Evolutionary conservation across 2,113 vertebrate genomes (phyloP).

Genomic region (Rhea pennata): DNA sequence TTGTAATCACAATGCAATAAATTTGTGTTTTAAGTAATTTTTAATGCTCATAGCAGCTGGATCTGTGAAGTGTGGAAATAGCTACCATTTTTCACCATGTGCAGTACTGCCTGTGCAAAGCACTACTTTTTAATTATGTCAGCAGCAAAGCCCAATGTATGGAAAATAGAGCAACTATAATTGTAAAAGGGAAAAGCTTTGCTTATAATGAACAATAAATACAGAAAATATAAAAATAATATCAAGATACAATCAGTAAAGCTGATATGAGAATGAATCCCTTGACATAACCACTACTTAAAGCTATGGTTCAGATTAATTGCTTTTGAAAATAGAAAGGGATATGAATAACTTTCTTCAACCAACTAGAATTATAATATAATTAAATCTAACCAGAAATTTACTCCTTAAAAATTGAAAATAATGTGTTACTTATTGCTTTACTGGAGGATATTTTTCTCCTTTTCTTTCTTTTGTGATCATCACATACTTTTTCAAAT

Average conservation of each 20-base stretch:
- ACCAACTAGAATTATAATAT: background rate
- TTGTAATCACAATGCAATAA: slow-evolving; percentile 73
- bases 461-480: background rate
- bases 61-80: slow-evolving; percentile 81
- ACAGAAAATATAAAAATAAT: slow-evolving; percentile 26
- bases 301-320: background rate
- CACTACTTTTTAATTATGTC: slow-evolving; percentile 72
- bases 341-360: background rate
- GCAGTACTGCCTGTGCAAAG: slow-evolving; percentile 59
- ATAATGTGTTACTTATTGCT: background rate
- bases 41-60: slow-evolving; percentile 78
- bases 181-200: slow-evolving; percentile 28
- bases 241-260: background rate
- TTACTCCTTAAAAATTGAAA: background rate
- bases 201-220: background rate
- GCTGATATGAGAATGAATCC: background rate
- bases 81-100: slow-evolving; percentile 78
- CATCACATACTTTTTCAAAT: background rate
- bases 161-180: slow-evolving; percentile 38
- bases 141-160: slow-evolving; percentile 19
- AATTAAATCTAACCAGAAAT: background rate
- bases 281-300: background rate
- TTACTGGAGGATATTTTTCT: background rate
- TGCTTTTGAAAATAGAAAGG: background rate
- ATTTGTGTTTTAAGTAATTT: slow-evolving; percentile 82